Base-by-base conservation (phyloP, 92 coral and sea anemone species). In the Heliopora coerulea region DNA sequence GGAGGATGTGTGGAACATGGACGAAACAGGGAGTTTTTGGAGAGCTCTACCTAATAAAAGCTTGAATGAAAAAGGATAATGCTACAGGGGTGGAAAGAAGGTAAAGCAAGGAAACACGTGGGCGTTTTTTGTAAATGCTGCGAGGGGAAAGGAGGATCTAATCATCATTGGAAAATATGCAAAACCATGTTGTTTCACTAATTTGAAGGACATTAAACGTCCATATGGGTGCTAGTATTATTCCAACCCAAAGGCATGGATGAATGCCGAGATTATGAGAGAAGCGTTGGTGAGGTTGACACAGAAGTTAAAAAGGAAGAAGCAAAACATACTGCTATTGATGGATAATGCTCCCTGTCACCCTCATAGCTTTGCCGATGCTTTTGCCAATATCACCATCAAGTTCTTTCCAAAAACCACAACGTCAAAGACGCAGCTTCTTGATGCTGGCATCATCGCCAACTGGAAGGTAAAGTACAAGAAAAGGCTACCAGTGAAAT, bases 381-480 rank as follows among this genome's bases (percentile, higher is more conserved):
- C 17, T 30, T 57, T 84, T 67, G 80, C 88, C 39, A 84, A 80
- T 56, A 77, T 85, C 62, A 77, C 57, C 19, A 39, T 70, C 59
- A 78, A 69, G 78, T 85, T 84, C 66, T 76, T 81, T 11, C 85
- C 87, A 34, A 86, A 76, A 30, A 85, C 75, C 73, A 75, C 81
- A 74, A 79, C 81, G 50, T 80, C 84, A 33, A 78, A 75, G 72
- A 82, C 78, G 7, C 80, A 81, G 68, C 85, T 70, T n/a, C 78
- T 82, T 35, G 82, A 82, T 34, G 75, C 82, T 56, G 83, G 88
- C 44, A 84, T 84, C 73, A 84, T 84, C 59, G 68, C 85, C 12
- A 76, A 77, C 76, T 85, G 89, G 81, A 86, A 86, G 73, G 83
- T 78, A 28, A 82, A 82, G 54, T 82, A 78, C 56, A 69, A 77